Evolutionary conservation across 2,888 invertebrate species (phyloP).

Genomic region (Oxyteleia sp.): DNA sequence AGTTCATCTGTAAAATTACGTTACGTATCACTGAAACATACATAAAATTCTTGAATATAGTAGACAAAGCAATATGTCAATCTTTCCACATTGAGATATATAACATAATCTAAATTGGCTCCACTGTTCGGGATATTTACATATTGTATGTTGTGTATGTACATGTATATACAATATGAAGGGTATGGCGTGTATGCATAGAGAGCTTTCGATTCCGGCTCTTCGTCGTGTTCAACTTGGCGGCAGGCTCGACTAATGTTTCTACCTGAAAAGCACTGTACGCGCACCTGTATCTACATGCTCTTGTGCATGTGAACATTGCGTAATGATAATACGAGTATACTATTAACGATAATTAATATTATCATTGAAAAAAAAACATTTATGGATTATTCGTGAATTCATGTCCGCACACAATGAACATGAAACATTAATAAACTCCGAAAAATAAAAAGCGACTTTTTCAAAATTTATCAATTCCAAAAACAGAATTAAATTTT

Average conservation of each 20-base stretch:
- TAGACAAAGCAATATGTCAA: not conserved
- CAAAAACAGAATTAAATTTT: too few species aligned
- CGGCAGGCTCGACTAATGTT: conserved; percentile 68
- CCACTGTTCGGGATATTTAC: conserved; percentile 20
- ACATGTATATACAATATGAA: conserved; percentile 31
- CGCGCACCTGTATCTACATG: conserved; percentile 38
- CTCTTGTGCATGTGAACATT: conserved; percentile 25
- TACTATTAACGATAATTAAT: conserved; percentile 18
- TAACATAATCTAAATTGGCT: conserved; percentile 34
- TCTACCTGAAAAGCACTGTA: conserved; percentile 43
- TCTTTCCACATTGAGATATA: conserved; percentile 6
- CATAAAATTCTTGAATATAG: not conserved
- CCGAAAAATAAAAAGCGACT: too few species aligned
- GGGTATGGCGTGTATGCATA: conserved; percentile 17
- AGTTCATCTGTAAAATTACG: too few species aligned
- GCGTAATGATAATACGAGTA: conserved; percentile 25
- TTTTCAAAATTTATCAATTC: too few species aligned
- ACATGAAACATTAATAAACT: too few species aligned
- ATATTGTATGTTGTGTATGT: conserved; percentile 24
- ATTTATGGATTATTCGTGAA: conserved; percentile 1
- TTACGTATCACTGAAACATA: not conserved
- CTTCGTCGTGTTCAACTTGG: conserved; percentile 77
- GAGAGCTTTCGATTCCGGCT: conserved; percentile 71
- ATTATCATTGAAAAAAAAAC: conserved; percentile 16
- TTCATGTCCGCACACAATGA: too few species aligned